Evolutionary conservation across 2,113 vertebrate species (phyloP), one percentile per base, ranked within the genome.

Genomic region (Alces alces): DNA sequence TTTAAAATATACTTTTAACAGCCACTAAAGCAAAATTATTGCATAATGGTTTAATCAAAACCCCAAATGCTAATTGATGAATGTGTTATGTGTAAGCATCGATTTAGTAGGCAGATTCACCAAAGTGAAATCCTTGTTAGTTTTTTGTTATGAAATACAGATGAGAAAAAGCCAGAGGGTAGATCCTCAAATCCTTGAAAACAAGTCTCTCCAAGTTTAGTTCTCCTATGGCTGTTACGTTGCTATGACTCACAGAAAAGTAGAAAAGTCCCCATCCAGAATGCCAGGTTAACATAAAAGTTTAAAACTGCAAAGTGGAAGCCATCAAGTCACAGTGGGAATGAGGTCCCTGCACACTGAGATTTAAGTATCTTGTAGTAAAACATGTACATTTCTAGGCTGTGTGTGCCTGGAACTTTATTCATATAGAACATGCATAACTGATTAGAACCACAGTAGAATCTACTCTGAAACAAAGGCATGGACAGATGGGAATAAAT

Each of bases 41-140:
- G 33, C 50, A 96, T 82, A 98, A 93, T 82, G 64, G 78, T 70
- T 96, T 97, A 91, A 97, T 98, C 94, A 95, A 93, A 96, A 96
- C 60, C 39, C 86, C 64, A 95, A 95, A 95, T 86, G 89, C 94
- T 98, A 95, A 97, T 50, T 76, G 52, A 91, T 84, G 84, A 97
- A 52, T 76, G 88, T 95, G 70, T 92, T 96, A 61, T 79, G 84
- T 94, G 61, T 91, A 87, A 94, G 84, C 86, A 95, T 95, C 79
- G 61, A 82, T 96, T 95, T 79, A 78, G 89, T 52, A 95, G 61
- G 55, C 86, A 97, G 47, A 97, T 85, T 97, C 30, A 87, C 57
- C 82, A n/a, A 96, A 94, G 57, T 58, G 39, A 96, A 97, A 96
- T 80, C 36, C 57, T 82, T 55, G 5, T 95, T 79, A 92, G 45